These are phyloP conservation scores for Erebia epiphron DNA, from an alignment of 2,888 invertebrate species.

Conservation along the genomic window DNA sequence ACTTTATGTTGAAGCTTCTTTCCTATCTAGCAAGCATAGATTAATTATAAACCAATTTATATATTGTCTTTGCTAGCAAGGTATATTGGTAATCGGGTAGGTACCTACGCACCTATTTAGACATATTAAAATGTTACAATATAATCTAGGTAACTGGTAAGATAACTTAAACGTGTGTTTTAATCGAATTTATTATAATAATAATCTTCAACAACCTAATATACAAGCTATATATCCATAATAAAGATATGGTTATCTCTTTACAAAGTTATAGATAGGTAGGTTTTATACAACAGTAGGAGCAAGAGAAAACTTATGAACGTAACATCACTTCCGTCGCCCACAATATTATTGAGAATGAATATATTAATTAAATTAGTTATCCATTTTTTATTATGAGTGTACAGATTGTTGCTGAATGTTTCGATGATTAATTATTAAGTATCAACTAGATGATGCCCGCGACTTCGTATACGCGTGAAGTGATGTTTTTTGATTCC, in stretches of 20 bases:
- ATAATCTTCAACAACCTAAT: background rate
- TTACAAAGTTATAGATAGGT: conserved; percentile 5
- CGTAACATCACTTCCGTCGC: conserved; percentile 30
- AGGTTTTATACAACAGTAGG: conserved; percentile 42
- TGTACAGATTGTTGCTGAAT: no score
- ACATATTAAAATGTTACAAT: no score
- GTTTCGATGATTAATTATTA: no score
- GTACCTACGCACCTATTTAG: no score
- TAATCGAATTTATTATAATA: background rate
- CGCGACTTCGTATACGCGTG: no score
- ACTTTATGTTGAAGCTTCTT: no score
- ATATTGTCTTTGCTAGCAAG: no score
- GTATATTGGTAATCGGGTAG: no score
- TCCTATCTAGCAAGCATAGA: no score
- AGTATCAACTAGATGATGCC: no score
- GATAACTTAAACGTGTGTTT: background rate
- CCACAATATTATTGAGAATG: conserved; percentile 18
- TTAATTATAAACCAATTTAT: no score
- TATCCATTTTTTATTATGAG: background rate
- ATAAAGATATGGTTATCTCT: conserved; percentile 1
- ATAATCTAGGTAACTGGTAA: background rate
- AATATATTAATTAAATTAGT: background rate
- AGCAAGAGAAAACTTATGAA: conserved; percentile 29
- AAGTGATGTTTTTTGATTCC: no score
- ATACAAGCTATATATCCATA: conserved; percentile 1